These are phyloP conservation scores for Antennarius striatus DNA, from an alignment of 2,113 vertebrate species.

Conservation along the genomic window DNA sequence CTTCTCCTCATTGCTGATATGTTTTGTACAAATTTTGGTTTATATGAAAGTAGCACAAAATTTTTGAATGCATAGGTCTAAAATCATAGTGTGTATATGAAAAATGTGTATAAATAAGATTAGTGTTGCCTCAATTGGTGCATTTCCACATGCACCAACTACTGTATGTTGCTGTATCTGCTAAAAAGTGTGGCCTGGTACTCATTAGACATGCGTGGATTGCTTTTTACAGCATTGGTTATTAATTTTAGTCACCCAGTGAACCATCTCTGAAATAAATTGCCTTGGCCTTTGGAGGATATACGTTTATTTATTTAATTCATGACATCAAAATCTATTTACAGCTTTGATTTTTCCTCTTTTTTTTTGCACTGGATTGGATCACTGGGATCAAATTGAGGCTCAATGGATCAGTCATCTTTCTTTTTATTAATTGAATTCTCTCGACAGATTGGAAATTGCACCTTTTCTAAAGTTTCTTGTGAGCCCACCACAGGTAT, in stretches of 20 bases:
- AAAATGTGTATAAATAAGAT: neutral
- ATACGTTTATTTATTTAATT: no score
- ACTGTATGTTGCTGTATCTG: slow-evolving; percentile 1
- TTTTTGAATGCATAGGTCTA: slow-evolving; percentile 3
- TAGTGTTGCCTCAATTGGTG: neutral
- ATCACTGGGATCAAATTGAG: no score
- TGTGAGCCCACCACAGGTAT: no score
- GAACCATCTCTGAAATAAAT: no score
- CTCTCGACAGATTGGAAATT: no score
- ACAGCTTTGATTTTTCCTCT: no score
- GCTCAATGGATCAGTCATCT: neutral
- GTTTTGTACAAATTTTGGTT: neutral
- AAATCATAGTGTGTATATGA: neutral
- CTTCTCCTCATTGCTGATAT: neutral
- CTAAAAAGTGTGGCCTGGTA: neutral
- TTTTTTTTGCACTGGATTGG: no score
- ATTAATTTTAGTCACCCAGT: no score
- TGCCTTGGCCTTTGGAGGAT: no score
- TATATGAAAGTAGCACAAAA: neutral
- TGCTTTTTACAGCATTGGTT: no score
- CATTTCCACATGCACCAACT: neutral
- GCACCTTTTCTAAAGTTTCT: neutral
- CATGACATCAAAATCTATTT: no score
- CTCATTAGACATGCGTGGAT: no score
- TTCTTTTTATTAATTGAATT: neutral